Conservation (phyloP, 2,113 vertebrate species). For the Pelmatolapia mariae region DNA sequence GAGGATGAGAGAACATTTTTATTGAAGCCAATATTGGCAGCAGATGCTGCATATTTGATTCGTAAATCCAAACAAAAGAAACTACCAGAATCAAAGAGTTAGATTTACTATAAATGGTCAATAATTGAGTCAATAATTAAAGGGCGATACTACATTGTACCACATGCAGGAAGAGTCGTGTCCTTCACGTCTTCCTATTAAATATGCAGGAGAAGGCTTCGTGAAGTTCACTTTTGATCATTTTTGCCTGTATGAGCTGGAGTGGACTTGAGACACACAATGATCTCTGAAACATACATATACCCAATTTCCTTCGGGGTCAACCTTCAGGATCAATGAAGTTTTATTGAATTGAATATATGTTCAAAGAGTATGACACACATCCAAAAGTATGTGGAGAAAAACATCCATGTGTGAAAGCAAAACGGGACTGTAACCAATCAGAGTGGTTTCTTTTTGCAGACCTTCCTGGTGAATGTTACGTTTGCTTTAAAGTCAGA, state of each 20-base stretch:
- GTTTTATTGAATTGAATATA: too few species aligned
- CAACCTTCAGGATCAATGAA: too few species aligned
- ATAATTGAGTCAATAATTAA: not conserved
- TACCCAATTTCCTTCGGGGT: too few species aligned
- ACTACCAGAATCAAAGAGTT: not conserved
- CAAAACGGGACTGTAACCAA: not conserved
- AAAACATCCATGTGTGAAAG: not conserved
- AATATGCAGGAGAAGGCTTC: not conserved
- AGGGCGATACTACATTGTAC: not conserved
- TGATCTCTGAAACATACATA: not conserved
- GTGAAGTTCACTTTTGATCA: not conserved
- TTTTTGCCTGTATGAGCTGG: not conserved
- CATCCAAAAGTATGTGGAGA: too few species aligned
- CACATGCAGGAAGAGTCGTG: not conserved
- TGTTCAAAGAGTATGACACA: not conserved
- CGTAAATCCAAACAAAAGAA: not conserved
- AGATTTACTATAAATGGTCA: not conserved
- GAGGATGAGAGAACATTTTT: not conserved
- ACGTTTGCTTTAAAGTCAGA: not conserved
- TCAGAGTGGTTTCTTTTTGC: not conserved
- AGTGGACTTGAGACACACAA: not conserved
- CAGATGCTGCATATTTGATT: conserved; percentile 6
- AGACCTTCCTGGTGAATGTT: not conserved
- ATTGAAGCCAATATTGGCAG: not conserved
- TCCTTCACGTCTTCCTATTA: not conserved